Conservation (phyloP, 2,113 vertebrate species). For the Eretmochelys imbricata region DNA sequence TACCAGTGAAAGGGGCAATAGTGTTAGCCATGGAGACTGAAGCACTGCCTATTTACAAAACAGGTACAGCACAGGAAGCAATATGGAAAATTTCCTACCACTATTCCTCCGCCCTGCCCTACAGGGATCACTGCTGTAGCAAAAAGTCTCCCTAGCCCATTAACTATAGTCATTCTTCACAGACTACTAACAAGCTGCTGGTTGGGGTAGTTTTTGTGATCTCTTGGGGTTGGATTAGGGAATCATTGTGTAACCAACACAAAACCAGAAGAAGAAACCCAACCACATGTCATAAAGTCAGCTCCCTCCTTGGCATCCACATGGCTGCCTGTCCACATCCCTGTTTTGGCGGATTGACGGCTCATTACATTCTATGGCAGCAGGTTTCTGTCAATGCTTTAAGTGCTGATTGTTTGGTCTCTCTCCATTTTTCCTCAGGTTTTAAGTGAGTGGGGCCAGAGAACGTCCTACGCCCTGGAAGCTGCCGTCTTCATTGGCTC, state of each 20-base stretch:
- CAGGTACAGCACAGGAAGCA: neutral
- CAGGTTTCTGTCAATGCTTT: neutral
- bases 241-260: neutral
- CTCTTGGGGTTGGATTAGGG: neutral
- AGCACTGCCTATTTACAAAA: neutral
- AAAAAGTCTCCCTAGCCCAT: neutral
- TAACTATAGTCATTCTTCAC: neutral
- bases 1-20: neutral
- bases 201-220: neutral
- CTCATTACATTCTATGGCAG: neutral
- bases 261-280: neutral
- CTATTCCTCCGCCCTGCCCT: neutral
- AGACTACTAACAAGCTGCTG: neutral
- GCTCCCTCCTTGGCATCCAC: neutral
- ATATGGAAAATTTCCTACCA: neutral
- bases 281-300: neutral
- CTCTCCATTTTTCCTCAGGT: slow-evolving; percentile 70
- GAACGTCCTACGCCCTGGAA: slow-evolving; percentile 78
- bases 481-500: slow-evolving; percentile 82
- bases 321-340: accelerated
- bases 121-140: neutral
- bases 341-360: neutral
- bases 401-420: neutral
- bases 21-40: neutral
- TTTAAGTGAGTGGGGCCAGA: slow-evolving; percentile 75